Percentiles rank a stretch among this genome's conserved stretches.
These are phyloP conservation scores for Melanotaenia pygmaea DNA, from an alignment of 2,797 vertebrate genomes.

Conservation along the genomic window DNA sequence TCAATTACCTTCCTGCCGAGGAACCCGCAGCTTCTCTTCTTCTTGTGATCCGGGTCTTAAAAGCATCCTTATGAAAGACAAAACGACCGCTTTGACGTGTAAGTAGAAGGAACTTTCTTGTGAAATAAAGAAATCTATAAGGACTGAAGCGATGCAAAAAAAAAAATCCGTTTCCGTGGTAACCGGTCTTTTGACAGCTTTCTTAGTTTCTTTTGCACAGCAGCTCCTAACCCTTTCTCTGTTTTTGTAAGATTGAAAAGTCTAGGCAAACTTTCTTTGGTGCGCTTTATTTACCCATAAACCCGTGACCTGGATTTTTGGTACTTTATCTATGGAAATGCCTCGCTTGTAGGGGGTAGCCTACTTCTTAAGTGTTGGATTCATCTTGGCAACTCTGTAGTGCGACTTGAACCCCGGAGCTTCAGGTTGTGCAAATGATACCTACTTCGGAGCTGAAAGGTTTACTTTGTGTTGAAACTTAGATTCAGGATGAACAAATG, in stretches of 20 bases:
- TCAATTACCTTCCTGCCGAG: slow-evolving; percentile 55
- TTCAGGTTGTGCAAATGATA: slow-evolving; percentile 42
- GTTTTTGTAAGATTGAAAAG: background rate
- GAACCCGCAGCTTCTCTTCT: slow-evolving; percentile 20
- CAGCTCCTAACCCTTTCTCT: background rate
- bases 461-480: slow-evolving; percentile 45
- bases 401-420: slow-evolving; percentile 36
- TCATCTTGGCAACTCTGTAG: slow-evolving; percentile 16
- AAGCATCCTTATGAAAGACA: slow-evolving; percentile 82
- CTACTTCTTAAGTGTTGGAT: slow-evolving; percentile 24
- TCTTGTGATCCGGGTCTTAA: slow-evolving; percentile 36
- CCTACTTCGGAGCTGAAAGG: slow-evolving; percentile 62
- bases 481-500: background rate
- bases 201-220: background rate
- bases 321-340: slow-evolving; percentile 50
- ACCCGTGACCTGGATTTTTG: slow-evolving; percentile 62
- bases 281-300: slow-evolving; percentile 41
- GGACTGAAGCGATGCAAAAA: background rate
- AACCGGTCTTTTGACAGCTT: background rate
- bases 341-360: slow-evolving; percentile 37
- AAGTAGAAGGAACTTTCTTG: slow-evolving; percentile 59
- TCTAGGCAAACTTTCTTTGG: slow-evolving; percentile 16
- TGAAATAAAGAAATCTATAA: background rate
- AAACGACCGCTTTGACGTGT: slow-evolving; percentile 78
- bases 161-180: background rate